Percentiles rank a stretch among this genome's conserved stretches.
Evolutionary conservation across 2,113 vertebrate genomes (phyloP).

Genomic region (Amphiprion percula): DNA sequence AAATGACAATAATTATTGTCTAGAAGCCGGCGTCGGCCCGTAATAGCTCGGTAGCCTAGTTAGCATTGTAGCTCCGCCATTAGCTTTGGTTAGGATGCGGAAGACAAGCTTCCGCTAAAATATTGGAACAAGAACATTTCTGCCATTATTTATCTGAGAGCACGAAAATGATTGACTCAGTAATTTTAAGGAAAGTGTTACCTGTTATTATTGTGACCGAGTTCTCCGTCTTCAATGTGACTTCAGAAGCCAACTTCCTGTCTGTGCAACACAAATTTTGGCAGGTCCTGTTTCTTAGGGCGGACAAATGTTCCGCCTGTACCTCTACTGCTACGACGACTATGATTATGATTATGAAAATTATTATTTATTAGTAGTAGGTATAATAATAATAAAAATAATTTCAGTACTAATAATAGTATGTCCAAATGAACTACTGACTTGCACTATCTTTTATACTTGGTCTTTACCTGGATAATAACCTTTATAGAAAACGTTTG

Average conservation of each 20-base stretch:
- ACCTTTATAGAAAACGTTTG: no score
- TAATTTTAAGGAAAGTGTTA: background rate
- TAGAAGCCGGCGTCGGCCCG: background rate
- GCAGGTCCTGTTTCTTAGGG: slow-evolving; percentile 48
- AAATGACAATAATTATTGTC: background rate
- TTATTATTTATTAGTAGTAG: no score
- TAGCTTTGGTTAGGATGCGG: no score
- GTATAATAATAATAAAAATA: no score
- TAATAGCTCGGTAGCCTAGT: background rate
- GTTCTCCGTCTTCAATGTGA: slow-evolving; percentile 76
- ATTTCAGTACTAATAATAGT: no score
- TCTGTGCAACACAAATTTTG: background rate
- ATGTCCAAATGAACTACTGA: no score
- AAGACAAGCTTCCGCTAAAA: background rate
- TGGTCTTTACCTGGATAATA: no score
- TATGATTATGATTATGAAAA: no score
- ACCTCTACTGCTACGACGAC: no score
- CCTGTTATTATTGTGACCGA: slow-evolving; percentile 28
- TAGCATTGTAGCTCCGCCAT: background rate
- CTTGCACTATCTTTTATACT: no score
- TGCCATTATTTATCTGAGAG: fast-evolving
- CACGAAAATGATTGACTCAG: fast-evolving
- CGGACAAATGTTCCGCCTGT: slow-evolving; percentile 53
- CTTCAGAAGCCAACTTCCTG: slow-evolving; percentile 63
- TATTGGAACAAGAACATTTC: fast-evolving